Conservation (phyloP, 2,888 invertebrate genomes). For the Agrochola circellaris region DNA sequence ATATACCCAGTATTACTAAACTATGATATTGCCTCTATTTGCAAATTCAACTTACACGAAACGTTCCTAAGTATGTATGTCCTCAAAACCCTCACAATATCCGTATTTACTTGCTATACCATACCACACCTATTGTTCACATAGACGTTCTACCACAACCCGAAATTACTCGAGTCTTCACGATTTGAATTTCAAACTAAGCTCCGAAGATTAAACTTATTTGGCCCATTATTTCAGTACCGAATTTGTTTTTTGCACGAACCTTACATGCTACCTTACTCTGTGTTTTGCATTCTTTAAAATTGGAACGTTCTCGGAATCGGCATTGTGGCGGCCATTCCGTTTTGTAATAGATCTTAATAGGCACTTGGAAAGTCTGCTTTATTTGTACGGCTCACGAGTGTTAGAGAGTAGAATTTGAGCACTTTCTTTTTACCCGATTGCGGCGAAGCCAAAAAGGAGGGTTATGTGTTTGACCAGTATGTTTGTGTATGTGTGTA, state of each 20-base stretch:
- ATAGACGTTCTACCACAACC: constrained; percentile 51
- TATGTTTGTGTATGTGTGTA: too few relatives aligned
- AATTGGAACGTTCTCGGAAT: constrained; percentile 54
- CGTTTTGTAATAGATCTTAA: constrained; percentile 62
- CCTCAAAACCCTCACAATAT: background rate
- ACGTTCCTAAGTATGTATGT: background rate
- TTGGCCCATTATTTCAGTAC: constrained; percentile 64
- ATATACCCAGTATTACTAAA: background rate
- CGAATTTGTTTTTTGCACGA: constrained; percentile 68
- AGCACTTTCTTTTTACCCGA: background rate
- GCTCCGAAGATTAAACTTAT: constrained; percentile 66
- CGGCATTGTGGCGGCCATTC: constrained; percentile 52
- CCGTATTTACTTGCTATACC: constrained; percentile 7
- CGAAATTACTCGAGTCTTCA: constrained; percentile 57
- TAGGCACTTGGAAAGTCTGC: constrained; percentile 36
- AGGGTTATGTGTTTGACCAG: too few relatives aligned
- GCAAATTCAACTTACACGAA: background rate
- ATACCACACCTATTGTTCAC: constrained; percentile 32
- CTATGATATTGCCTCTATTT: background rate
- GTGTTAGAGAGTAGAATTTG: background rate
- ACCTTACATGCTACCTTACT: constrained; percentile 46
- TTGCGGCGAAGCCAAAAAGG: too few relatives aligned
- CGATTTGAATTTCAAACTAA: constrained; percentile 73
- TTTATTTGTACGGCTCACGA: constrained; percentile 32
- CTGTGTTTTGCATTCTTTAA: constrained; percentile 59